Evolutionary conservation across 2,113 vertebrate species (phyloP).

Genomic region (Microcebus lehilahytsara): DNA sequence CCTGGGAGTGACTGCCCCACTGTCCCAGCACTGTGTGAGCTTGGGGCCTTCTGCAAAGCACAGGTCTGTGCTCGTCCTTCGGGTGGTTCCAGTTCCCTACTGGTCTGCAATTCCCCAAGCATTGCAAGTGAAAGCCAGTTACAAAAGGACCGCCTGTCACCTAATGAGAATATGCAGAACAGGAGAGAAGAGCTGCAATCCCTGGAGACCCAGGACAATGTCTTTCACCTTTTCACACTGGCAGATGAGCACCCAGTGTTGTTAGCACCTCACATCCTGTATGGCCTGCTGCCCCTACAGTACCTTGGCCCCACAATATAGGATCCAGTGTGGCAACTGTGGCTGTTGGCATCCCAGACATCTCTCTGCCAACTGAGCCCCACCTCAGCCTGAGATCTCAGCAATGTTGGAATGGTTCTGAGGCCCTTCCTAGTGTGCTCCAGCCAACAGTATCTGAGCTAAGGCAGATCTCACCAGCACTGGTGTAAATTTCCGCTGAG

Average conservation of each 20-base stretch:
- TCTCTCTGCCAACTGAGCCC: neutral
- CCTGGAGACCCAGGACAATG: neutral
- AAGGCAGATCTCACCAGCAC: neutral
- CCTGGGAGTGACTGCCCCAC: neutral
- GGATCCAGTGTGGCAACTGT: neutral
- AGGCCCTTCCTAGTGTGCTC: neutral
- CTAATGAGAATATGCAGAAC: neutral
- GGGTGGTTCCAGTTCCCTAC: rapidly evolving
- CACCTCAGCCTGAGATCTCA: neutral
- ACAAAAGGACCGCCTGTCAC: neutral
- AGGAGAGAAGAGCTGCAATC: neutral
- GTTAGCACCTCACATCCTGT: no score
- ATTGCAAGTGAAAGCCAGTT: neutral
- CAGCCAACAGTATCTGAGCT: neutral
- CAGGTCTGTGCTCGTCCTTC: no score
- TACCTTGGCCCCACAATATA: neutral
- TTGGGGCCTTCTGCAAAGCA: rapidly evolving
- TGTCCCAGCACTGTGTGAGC: no score
- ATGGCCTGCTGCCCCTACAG: rapidly evolving
- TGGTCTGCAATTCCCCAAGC: neutral
- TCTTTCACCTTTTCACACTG: neutral
- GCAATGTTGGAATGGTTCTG: rapidly evolving
- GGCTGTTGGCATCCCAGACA: neutral
- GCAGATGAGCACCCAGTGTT: neutral
- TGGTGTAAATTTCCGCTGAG: neutral